Percentiles rank a stretch among this genome's conserved stretches.
Conservation (phyloP, 2,888 invertebrate species). For the Polydesmus complanatus region DNA sequence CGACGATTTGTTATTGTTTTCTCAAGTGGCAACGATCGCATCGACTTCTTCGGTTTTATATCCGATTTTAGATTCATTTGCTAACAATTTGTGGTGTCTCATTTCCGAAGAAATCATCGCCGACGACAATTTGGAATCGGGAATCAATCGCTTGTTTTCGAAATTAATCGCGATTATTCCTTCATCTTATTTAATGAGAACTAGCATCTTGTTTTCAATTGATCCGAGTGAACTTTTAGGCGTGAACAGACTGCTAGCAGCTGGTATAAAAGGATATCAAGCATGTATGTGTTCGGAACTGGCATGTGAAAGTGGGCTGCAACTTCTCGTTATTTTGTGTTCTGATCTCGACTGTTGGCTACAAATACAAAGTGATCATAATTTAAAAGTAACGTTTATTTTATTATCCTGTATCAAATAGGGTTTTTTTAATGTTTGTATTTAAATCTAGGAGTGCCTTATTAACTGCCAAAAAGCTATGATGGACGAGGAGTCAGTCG, state of each 20-base stretch:
- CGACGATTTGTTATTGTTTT: background rate
- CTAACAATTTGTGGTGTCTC: background rate
- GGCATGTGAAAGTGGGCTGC: background rate
- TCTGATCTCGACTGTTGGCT: slow-evolving; percentile 4
- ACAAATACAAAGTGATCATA: background rate
- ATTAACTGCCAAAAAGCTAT: background rate
- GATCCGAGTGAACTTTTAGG: background rate
- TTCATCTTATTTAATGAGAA: background rate
- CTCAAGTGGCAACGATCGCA: background rate
- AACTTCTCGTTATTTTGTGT: background rate
- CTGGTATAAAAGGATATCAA: background rate
- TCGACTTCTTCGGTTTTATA: background rate
- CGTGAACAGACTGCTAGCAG: background rate
- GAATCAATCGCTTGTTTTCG: background rate
- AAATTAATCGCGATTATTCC: background rate
- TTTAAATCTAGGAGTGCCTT: background rate
- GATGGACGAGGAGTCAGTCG: background rate
- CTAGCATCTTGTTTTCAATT: background rate
- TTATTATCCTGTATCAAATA: background rate
- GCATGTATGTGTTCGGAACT: background rate
- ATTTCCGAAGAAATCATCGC: background rate
- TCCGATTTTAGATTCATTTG: background rate
- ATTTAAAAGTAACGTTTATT: background rate
- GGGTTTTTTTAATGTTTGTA: background rate
- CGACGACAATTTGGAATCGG: background rate